phyloP scores from a whole-genome alignment of 2,113 vertebrate species.

The Grus americana region DNA sequence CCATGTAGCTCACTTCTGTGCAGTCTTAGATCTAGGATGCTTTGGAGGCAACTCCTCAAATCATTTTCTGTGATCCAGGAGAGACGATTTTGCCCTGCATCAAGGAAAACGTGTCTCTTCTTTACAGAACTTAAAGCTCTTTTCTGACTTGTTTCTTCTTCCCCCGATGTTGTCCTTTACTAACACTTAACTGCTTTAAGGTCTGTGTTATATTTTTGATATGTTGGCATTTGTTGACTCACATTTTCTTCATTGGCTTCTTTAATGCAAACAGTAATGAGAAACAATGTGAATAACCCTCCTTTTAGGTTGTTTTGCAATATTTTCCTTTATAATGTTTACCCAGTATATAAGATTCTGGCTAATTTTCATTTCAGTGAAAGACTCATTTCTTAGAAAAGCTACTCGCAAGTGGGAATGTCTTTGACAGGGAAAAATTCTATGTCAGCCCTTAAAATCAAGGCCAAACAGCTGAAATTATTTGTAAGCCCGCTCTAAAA shows the following conservation, averaged over 20 bases:
- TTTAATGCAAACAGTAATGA: not conserved
- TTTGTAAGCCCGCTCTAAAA: not conserved
- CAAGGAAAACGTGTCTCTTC: not conserved
- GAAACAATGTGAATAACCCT: not conserved
- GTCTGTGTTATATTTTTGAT: not conserved
- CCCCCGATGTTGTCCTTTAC: not conserved
- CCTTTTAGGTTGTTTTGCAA: not conserved
- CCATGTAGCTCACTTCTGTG: not conserved
- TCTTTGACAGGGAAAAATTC: not conserved
- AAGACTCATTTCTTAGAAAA: not conserved
- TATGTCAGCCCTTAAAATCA: not conserved
- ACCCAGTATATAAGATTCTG: not conserved
- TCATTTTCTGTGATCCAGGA: not conserved
- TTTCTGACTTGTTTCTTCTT: not conserved
- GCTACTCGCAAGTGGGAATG: not conserved
- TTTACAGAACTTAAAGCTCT: not conserved
- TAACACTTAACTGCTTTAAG: not conserved
- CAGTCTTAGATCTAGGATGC: not conserved
- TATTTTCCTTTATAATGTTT: not conserved
- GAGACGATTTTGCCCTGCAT: not conserved
- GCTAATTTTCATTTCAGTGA: not conserved
- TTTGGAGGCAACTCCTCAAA: not conserved
- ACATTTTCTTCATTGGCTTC: not conserved
- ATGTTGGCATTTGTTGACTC: not conserved
- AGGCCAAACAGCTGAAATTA: not conserved